Evolutionary conservation across 1,140 invertebrate genomes (phyloP).

Genomic region (Hetaerina americana): DNA sequence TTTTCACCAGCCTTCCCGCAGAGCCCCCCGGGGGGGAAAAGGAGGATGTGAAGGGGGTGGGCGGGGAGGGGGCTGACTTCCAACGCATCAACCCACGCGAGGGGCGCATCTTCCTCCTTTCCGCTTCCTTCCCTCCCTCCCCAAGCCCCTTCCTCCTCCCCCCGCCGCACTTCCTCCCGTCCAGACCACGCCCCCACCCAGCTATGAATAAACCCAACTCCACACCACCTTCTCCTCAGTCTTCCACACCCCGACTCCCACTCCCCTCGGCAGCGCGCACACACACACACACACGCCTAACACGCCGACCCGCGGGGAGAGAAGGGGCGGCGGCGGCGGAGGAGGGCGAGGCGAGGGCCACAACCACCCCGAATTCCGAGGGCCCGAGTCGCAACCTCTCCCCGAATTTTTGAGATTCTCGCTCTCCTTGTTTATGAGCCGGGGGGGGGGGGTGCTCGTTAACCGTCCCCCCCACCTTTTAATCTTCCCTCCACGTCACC

Average conservation of each 20-base stretch:
- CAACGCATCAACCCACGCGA: constrained; percentile 24
- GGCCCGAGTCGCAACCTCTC: too few species aligned
- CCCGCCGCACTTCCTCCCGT: constrained; percentile 21
- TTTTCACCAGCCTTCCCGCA: not conserved
- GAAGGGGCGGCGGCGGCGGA: too few species aligned
- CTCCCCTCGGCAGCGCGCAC: not conserved
- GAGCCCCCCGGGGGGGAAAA: constrained; percentile 1
- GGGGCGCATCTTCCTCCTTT: constrained; percentile 31
- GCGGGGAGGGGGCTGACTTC: constrained; percentile 21
- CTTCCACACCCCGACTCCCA: not conserved
- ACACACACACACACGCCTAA: too few species aligned
- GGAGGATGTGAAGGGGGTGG: not conserved
- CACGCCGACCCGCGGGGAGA: too few species aligned
- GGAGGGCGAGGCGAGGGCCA: too few species aligned
- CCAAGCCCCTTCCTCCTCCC: too few species aligned
- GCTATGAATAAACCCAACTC: not conserved
- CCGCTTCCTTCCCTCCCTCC: constrained; percentile 10
- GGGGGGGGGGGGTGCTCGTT: too few species aligned
- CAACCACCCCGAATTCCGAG: too few species aligned
- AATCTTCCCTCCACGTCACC: too few species aligned
- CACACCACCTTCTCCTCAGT: not conserved
- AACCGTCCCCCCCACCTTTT: too few species aligned
- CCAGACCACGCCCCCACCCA: constrained; percentile 25
- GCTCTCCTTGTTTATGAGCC: too few species aligned
- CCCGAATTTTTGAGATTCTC: too few species aligned